A percentile compares a stretch with the other conserved stretches of the same genome.
Evolutionary conservation across 2,797 vertebrate genomes (phyloP).

Genomic region (Tapera naevia): DNA sequence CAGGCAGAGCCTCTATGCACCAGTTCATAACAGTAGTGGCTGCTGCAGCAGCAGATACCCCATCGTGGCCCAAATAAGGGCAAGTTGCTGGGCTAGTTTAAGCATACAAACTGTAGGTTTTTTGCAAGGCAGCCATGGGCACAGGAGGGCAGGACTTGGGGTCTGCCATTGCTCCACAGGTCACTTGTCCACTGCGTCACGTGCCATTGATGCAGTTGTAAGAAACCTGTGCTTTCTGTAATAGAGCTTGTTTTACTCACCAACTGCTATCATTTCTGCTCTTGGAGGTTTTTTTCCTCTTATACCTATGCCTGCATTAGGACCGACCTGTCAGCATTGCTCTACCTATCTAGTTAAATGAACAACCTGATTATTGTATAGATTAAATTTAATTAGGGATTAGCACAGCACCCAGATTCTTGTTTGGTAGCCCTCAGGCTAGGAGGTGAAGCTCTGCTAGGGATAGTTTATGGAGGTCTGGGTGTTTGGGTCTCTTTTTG

Average conservation of each 20-base stretch:
- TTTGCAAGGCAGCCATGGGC: not conserved
- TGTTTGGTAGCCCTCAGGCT: not conserved
- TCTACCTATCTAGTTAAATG: not conserved
- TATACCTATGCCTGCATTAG: not conserved
- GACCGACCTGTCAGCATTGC: not conserved
- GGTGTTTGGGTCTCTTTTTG: not conserved
- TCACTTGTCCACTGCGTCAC: not conserved
- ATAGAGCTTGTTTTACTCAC: not conserved
- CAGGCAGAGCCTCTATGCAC: not conserved
- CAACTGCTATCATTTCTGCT: not conserved
- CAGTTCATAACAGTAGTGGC: not conserved
- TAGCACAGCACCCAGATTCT: not conserved
- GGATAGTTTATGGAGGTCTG: not conserved
- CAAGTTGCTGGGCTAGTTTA: not conserved
- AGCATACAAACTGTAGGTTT: not conserved
- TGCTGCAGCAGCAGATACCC: not conserved
- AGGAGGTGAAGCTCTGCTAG: not conserved
- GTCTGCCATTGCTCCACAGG: not conserved
- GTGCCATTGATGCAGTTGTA: not conserved
- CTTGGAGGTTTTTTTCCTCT: not conserved
- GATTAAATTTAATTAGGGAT: constrained; percentile 2
- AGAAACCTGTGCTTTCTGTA: not conserved
- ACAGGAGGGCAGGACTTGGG: not conserved
- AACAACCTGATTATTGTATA: not conserved
- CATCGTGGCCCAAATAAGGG: not conserved